phyloP scores from a whole-genome alignment of 2,113 vertebrate genomes.

The Halcyon malimbica region DNA sequence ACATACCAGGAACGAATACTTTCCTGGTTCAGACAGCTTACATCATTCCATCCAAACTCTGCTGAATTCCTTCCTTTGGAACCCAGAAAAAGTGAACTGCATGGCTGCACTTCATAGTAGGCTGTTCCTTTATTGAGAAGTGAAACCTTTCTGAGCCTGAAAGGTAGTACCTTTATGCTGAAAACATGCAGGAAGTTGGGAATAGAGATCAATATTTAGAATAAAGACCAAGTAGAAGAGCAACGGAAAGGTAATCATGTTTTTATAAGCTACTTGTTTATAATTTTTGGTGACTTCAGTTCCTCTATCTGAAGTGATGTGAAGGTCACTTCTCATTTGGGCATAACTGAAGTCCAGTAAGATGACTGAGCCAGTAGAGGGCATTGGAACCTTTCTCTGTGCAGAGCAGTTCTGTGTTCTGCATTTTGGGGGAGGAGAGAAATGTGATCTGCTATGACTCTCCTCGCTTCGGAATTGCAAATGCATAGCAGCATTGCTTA shows the following conservation, averaged over 20 bases:
- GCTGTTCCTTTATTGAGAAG: not conserved
- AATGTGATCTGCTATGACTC: not conserved
- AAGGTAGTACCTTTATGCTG: not conserved
- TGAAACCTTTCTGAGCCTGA: not conserved
- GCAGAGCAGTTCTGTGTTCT: not conserved
- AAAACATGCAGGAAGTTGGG: not conserved
- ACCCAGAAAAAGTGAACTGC: not conserved
- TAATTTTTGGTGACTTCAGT: not conserved
- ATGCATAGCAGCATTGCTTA: not conserved
- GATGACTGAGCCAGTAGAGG: not conserved
- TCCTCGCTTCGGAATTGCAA: not conserved
- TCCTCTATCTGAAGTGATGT: not conserved
- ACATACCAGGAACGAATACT: not conserved
- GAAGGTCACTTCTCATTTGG: not conserved
- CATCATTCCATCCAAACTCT: not conserved
- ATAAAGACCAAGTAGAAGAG: not conserved
- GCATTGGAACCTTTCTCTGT: not conserved
- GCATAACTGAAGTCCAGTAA: not conserved
- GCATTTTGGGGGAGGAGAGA: not conserved
- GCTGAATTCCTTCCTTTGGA: not conserved
- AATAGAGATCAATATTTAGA: not conserved
- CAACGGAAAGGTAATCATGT: not conserved
- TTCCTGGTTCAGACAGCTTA: not conserved
- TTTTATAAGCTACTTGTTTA: not conserved
- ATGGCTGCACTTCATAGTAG: not conserved